Base-by-base conservation (phyloP, 2,888 invertebrate genomes). In the Dasysyrphus tricinctus region DNA sequence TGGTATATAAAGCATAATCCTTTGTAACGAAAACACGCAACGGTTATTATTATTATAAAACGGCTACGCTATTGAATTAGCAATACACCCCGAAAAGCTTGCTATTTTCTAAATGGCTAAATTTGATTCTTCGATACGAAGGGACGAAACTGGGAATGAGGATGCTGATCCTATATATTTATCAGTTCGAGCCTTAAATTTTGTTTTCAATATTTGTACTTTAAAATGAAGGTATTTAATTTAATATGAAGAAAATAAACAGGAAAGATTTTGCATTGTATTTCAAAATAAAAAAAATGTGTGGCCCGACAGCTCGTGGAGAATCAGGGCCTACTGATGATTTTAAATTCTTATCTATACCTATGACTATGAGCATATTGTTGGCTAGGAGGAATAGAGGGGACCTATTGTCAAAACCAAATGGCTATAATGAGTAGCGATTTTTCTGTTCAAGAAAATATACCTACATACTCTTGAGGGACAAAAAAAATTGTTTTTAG, bases 1-100 rank as follows among this genome's bases (percentile, higher is more conserved):
- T 54, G 65, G 59, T 34, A n/a, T 34, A n/a, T 56, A 42, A 82
- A 59, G 57, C 19, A 14, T 57, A 37, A 78, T 73, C 78, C 51
- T 42, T 67, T 67, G 72, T 67, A 51, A 67, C 67, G 67, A 77
- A 42, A 37, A 61, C 77, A 82, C 82, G 82, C 67, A 78, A 78
- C 16, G 47, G 47, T 54, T 70, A 77, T 9, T 24, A 24, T 24
- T 42, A 42, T 67, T 63, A 51, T 59, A 59, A 59, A 51, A 59
- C 19, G 59, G 51, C 19, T 29, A 61, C 49, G 51, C 19, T 29
- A 61, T 57, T 51, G 63, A 47, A 57, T 44, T 63, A 3, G 14
- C 14, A 44, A 44, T 44, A 44, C 14, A 42, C 44, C 14, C 9
- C 37, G 1, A 37, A 37, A 37, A 37, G 37, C 44, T 7, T 44